These are phyloP conservation scores for Yponomeuta malinellus DNA, from an alignment of 2,888 invertebrate species.

Conservation along the genomic window DNA sequence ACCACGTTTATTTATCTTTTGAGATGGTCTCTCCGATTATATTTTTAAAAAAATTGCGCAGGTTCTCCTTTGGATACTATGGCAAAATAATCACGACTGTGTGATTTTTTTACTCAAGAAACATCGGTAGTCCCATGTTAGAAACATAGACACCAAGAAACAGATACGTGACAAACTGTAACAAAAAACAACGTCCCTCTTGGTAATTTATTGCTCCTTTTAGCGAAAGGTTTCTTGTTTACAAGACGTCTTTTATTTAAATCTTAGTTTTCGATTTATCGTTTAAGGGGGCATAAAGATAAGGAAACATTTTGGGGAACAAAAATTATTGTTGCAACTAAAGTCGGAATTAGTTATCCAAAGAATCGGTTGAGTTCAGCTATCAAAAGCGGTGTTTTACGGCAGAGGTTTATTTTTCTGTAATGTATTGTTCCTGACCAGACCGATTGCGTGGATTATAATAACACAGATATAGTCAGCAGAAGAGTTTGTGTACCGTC, in stretches of 20 bases:
- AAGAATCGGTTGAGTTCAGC: neutral
- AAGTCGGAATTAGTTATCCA: neutral
- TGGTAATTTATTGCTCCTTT: constrained; percentile 64
- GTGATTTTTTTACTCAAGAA: neutral
- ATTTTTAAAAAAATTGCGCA: too few relatives aligned
- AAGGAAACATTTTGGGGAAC: constrained; percentile 28
- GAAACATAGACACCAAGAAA: constrained; percentile 27
- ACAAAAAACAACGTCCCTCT: constrained; percentile 30
- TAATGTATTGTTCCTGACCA: neutral
- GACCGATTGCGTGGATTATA: neutral
- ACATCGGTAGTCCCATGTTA: neutral
- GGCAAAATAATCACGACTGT: too few relatives aligned
- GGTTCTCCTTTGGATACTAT: too few relatives aligned
- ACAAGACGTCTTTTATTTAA: constrained; percentile 69
- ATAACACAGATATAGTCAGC: neutral
- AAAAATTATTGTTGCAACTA: neutral
- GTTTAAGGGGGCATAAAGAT: constrained; percentile 54
- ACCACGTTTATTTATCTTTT: too few relatives aligned
- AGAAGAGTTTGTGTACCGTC: too few relatives aligned
- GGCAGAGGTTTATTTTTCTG: neutral
- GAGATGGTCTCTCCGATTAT: too few relatives aligned
- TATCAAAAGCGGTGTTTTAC: neutral
- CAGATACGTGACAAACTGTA: constrained; percentile 34
- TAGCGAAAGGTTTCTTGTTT: constrained; percentile 71
- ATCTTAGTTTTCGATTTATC: constrained; percentile 65